Conservation (phyloP, 2,797 vertebrate species). For the Sibirionetta formosa region DNA sequence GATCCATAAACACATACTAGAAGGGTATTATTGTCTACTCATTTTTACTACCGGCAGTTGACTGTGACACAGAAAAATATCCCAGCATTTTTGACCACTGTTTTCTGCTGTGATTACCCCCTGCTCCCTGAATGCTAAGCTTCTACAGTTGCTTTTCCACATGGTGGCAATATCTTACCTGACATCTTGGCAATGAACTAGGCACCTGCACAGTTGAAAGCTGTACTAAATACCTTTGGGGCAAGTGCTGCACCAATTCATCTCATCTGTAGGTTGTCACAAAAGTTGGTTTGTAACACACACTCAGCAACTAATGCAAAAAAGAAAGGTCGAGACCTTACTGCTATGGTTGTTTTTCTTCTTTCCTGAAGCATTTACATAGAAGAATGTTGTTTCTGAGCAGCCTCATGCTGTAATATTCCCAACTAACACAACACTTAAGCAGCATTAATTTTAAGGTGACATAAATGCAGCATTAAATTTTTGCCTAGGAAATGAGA, state of each 20-base stretch:
- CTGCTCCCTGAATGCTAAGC: not conserved
- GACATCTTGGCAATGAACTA: not conserved
- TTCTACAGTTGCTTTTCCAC: not conserved
- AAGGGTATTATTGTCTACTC: not conserved
- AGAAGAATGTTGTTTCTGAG: not conserved
- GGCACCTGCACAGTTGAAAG: too few relatives aligned
- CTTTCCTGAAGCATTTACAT: not conserved
- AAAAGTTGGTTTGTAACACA: not conserved
- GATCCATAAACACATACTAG: not conserved
- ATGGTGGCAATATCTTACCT: not conserved
- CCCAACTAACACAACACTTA: not conserved
- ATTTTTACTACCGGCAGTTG: not conserved
- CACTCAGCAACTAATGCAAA: not conserved
- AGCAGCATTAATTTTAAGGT: not conserved
- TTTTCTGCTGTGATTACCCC: not conserved
- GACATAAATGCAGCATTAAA: not conserved
- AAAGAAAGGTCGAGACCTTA: not conserved
- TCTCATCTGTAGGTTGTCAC: not conserved
- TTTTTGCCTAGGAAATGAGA: not conserved
- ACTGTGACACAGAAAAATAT: not conserved
- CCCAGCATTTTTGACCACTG: rapidly evolving
- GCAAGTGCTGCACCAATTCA: not conserved
- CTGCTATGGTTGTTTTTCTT: not conserved
- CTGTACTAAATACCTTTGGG: not conserved
- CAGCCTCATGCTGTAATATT: not conserved